phyloP scores from a whole-genome alignment of 2,888 invertebrate species.

The Drosophila atripex region DNA sequence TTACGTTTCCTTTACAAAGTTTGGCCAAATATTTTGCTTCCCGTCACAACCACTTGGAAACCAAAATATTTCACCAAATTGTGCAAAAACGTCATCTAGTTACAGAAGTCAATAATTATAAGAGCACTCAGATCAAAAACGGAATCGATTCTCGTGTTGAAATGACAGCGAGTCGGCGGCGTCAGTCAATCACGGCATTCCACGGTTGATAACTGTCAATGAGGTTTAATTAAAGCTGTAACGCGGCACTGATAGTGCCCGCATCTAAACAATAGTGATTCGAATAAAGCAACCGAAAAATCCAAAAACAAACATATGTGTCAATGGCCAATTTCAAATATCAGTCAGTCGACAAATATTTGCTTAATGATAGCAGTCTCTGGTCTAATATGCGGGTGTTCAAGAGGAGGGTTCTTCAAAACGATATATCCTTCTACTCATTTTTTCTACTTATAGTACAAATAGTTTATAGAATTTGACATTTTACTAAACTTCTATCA shows the following conservation, averaged over 20 bases:
- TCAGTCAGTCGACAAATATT: conserved; percentile 63
- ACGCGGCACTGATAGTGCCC: conserved; percentile 39
- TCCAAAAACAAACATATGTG: conserved; percentile 16
- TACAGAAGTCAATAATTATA: conserved; percentile 5
- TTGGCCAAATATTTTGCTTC: conserved; percentile 38
- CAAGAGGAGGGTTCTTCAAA: not conserved
- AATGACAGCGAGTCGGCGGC: conserved; percentile 11
- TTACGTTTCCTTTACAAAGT: conserved; percentile 22
- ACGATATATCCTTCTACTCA: not conserved
- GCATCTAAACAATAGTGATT: conserved; percentile 39
- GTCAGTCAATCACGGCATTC: conserved; percentile 17
- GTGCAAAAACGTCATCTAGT: conserved; percentile 20
- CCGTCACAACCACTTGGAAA: not conserved
- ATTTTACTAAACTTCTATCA: too few relatives aligned
- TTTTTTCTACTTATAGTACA: not conserved
- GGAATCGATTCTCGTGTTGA: not conserved
- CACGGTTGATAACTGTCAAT: conserved; percentile 57
- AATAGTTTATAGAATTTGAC: too few relatives aligned
- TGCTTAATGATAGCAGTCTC: conserved; percentile 57
- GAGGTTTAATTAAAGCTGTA: conserved; percentile 62
- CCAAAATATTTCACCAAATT: conserved; percentile 28
- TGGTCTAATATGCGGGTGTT: conserved; percentile 12
- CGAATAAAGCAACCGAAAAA: conserved; percentile 34
- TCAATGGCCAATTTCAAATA: conserved; percentile 29
- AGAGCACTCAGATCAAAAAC: not conserved